Conservation (phyloP, 2,888 invertebrate species). For the Andrena bucephala region DNA sequence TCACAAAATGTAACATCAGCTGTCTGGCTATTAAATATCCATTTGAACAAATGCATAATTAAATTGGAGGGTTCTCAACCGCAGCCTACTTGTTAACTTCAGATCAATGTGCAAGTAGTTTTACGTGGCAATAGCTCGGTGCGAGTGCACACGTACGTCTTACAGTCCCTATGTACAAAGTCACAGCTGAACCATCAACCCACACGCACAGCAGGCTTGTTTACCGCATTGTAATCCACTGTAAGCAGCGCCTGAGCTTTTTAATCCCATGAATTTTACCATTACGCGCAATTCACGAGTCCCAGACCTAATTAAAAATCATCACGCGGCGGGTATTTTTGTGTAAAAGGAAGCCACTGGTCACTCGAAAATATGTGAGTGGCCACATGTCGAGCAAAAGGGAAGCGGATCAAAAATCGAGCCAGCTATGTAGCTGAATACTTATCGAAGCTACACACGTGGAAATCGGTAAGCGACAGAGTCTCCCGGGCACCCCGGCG, state of each 20-base stretch:
- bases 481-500: not conserved
- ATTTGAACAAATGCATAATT: too few species aligned
- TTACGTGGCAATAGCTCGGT: not conserved
- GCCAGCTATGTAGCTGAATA: too few species aligned
- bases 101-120: too few species aligned
- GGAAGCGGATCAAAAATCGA: not conserved
- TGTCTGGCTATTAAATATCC: too few species aligned
- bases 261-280: slow-evolving; percentile 14
- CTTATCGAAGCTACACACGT: too few species aligned
- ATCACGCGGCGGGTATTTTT: not conserved
- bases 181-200: slow-evolving; percentile 22
- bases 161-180: not conserved
- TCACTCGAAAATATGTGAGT: too few species aligned
- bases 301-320: not conserved
- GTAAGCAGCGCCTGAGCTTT: not conserved
- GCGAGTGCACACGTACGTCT: not conserved
- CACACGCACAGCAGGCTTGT: slow-evolving; percentile 8
- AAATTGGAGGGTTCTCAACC: too few species aligned
- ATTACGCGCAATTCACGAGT: not conserved
- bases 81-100: too few species aligned
- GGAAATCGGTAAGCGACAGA: not conserved
- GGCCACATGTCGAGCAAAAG: too few species aligned
- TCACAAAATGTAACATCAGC: too few species aligned
- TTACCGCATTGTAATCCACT: slow-evolving; percentile 23
- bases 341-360: too few species aligned